Evolutionary conservation across 2,888 invertebrate species (phyloP).

Genomic region (Aphelenchoides bicaudatus): DNA sequence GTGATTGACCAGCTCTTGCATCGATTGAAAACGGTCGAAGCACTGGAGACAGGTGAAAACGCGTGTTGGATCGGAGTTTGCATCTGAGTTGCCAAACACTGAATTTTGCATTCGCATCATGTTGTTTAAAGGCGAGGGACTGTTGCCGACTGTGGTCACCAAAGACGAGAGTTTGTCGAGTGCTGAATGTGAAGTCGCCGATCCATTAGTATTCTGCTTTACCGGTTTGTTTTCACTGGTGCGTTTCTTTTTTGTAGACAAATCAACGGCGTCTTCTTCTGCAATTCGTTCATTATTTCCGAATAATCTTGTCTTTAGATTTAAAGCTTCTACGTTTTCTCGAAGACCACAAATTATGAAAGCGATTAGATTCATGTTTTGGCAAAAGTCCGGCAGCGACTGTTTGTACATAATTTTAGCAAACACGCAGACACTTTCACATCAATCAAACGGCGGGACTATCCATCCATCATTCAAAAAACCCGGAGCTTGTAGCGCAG

Average conservation of each 20-base stretch:
- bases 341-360: too few relatives aligned
- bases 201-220: background rate
- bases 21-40: conserved; percentile 28
- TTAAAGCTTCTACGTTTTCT: too few relatives aligned
- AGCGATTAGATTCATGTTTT: too few relatives aligned
- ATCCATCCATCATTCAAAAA: conserved; percentile 19
- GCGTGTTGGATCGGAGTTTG: conserved; percentile 24
- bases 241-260: conserved; percentile 22
- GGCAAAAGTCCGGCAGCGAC: too few relatives aligned
- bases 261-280: conserved; percentile 24
- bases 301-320: background rate
- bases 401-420: too few relatives aligned
- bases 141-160: conserved; percentile 31
- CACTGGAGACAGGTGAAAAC: conserved; percentile 36
- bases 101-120: conserved; percentile 6
- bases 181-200: conserved; percentile 18
- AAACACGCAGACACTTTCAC: too few relatives aligned
- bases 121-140: conserved; percentile 22
- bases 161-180: conserved; percentile 27
- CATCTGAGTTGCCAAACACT: conserved; percentile 14
- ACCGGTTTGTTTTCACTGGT: conserved; percentile 3
- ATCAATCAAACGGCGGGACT: conserved; percentile 17
- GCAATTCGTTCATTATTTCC: conserved; percentile 2
- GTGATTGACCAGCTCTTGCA: conserved; percentile 15
- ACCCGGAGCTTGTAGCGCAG: too few relatives aligned